Conservation (phyloP, 2,797 vertebrate genomes). For the Urophycis tenuis region DNA sequence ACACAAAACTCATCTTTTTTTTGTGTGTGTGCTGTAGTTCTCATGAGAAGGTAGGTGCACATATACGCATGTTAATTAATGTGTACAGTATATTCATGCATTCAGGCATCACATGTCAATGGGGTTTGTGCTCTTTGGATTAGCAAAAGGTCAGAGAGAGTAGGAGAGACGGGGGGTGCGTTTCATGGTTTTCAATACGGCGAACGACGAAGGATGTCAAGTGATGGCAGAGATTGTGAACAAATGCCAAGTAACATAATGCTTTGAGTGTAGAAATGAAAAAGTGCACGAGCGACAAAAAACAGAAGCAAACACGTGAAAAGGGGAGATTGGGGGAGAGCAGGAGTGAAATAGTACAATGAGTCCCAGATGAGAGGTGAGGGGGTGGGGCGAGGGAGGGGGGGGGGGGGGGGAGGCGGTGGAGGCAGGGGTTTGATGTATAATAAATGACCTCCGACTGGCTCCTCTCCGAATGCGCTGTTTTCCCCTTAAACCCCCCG, state of each 20-base stretch:
- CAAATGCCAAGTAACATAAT: background rate
- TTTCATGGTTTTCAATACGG: too few relatives aligned
- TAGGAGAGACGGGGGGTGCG: too few relatives aligned
- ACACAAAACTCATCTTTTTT: background rate
- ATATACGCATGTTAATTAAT: background rate
- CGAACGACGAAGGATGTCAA: background rate
- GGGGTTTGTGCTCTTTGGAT: background rate
- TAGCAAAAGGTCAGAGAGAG: background rate
- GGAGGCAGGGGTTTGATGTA: slow-evolving; percentile 51
- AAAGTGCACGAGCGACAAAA: background rate
- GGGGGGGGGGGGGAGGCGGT: slow-evolving; percentile 3
- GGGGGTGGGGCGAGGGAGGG: background rate
- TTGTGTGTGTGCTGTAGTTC: background rate
- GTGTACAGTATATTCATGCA: background rate
- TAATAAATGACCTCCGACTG: slow-evolving; percentile 61
- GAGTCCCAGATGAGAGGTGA: background rate
- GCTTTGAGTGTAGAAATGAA: background rate
- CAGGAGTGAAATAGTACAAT: background rate
- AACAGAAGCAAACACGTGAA: background rate
- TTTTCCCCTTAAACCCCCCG: background rate
- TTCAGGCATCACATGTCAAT: background rate
- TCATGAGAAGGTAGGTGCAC: background rate
- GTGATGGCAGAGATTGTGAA: background rate
- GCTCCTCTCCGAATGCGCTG: slow-evolving; percentile 12
- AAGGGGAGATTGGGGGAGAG: background rate